Base-by-base conservation (phyloP, 2,888 invertebrate genomes). In the Desoria tigrina region DNA sequence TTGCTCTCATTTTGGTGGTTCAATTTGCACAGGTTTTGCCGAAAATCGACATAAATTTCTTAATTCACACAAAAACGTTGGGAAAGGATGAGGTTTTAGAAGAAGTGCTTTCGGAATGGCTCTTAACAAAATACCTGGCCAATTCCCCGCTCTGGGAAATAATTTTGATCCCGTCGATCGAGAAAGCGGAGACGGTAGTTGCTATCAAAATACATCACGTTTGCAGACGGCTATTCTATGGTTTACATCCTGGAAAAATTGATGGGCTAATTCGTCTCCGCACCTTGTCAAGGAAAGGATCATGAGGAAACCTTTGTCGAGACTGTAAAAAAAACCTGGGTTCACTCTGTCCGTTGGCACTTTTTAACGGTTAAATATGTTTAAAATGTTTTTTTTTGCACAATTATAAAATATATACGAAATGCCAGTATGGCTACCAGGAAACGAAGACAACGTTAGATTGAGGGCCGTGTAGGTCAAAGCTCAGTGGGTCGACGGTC, bases 151-250 rank as follows among this genome's bases (percentile, higher is more conserved):
- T 49, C 18, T 64, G 64, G 64, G 64, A 64, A 59, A 37, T 64
- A 23, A 42, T 53, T 16, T 1, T 64, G 1, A 23, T 64, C 21
- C 64, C 58, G 6, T 28, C 32, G 4, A 50, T 21, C 2, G 42
- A 16, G 11, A 42, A 1, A 9, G 28, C 42, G 11, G 32, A 42
- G 37, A 53, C 58, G 16, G 53, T 42, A 32, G 11, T 66, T 16
- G 63, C 63, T 1, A 59, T 67, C 21, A 67, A 67, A 56, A 63
- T 67, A 9, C 67, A 67, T 60, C 67, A 67, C 26, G 63, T 23
- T 67, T 56, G 63, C 60, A 2, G 67, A 67, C 32, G 63, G 63
- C 1, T 67, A 67, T 50, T 63, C 63, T 14, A 7, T 67, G 9
- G 42, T 63, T 1, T 60, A 67, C 39, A 63, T 67, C 32, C 39